Evolutionary conservation across 2,113 vertebrate genomes (phyloP).

Genomic region (Gracilinanus agilis): DNA sequence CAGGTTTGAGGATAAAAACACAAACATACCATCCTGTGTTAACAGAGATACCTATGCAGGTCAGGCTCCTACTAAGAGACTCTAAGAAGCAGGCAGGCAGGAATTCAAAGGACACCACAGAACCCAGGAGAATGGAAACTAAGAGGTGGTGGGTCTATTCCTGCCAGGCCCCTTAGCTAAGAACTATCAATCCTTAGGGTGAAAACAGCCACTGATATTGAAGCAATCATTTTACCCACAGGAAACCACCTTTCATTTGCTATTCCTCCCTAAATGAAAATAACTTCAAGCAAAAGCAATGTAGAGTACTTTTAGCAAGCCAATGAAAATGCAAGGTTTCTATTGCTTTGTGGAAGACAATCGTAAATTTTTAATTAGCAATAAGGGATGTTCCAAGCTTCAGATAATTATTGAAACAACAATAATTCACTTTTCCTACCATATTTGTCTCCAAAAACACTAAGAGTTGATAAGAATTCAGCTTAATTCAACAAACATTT

Average conservation of each 20-base stretch:
- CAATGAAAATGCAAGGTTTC: constrained; percentile 54
- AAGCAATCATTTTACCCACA: constrained; percentile 23
- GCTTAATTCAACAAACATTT: neutral
- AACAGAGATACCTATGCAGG: neutral
- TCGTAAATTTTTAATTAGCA: constrained; percentile 71
- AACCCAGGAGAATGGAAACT: neutral
- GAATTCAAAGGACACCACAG: neutral
- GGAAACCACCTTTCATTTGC: constrained; percentile 47
- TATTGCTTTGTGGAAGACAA: constrained; percentile 44
- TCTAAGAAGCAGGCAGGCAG: constrained; percentile 17
- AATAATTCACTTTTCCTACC: constrained; percentile 67
- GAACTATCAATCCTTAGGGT: neutral
- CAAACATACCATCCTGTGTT: neutral
- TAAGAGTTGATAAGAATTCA: constrained; percentile 66
- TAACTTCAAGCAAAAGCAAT: constrained; percentile 32
- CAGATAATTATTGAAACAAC: constrained; percentile 65
- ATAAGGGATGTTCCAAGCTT: constrained; percentile 59
- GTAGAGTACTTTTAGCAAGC: constrained; percentile 41
- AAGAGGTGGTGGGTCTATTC: neutral
- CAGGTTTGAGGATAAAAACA: neutral
- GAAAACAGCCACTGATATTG: neutral
- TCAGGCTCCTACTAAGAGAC: constrained; percentile 41
- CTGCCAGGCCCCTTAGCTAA: neutral
- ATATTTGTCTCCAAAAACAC: constrained; percentile 65
- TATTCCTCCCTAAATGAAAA: constrained; percentile 44